Evolutionary conservation across 1,140 invertebrate species (phyloP), one percentile per base, ranked within the genome.

Genomic region (Drosophila subobscura): DNA sequence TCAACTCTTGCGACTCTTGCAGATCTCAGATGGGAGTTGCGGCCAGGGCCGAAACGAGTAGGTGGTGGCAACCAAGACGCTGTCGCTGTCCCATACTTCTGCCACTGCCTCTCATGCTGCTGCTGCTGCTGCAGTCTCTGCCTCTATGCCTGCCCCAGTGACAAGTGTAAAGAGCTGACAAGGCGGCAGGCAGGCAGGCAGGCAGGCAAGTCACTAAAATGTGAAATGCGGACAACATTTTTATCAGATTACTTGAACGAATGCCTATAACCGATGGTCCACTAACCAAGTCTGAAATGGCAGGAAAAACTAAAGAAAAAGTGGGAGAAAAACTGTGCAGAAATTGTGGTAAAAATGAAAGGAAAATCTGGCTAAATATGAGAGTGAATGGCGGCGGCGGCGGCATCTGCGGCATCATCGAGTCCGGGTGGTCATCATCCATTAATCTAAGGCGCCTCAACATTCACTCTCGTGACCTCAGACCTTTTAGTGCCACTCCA

Each of bases 161-260:
- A 86, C 81, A 86, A 86, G 81, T 86, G 81, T 77, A 86, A 86
- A 81, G 33, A 86, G 81, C 76, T 85, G 81, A 85, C 81, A 86
- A 61, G 80, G 68, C 72, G 73, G 57, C 37, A 20, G 29, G 16
- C 45, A 49, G 73, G 57, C 37, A 20, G 29, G 16, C 45, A 49
- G 73, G 57, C 37, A 14, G 29, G 16, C 45, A 49, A 46, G 54
- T 71, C n/a, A 44, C 70, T 50, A 74, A 86, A 84, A 84, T 77
- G 33, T 37, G 80, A 85, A 85, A 84, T 83, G 79, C 75, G 78
- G 65, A 56, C 66, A 72, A 72, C 78, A 61, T 59, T 57, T 78
- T 88, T 88, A 86, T 88, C 83, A 75, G 83, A 88, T 86, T 88
- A 65, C 47, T 63, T 68, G 59, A 59, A 63, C 41, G 42, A 25